A percentile compares a stretch with the other conserved stretches of the same genome.
Conservation (phyloP, 1,140 invertebrate species). For the Tyrophagus putrescentiae region DNA sequence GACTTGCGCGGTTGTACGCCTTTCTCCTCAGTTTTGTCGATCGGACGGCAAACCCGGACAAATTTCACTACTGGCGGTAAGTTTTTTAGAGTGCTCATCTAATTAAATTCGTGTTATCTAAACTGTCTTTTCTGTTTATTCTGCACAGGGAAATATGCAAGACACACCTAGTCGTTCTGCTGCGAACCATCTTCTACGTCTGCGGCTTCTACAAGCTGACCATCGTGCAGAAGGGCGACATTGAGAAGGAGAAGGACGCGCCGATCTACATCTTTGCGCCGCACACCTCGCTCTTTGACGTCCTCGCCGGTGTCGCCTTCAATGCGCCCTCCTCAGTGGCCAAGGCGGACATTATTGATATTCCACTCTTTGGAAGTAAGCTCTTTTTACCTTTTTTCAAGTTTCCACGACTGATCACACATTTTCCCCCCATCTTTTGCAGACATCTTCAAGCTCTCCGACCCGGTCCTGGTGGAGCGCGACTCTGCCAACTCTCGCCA, state of each 20-base stretch:
- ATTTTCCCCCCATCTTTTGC: background rate
- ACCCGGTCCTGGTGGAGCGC: constrained; percentile 20
- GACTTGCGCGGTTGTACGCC: background rate
- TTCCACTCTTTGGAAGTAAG: constrained; percentile 77
- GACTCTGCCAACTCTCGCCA: constrained; percentile 8
- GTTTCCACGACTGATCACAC: background rate
- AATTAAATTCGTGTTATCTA: background rate
- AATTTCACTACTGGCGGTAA: constrained; percentile 9
- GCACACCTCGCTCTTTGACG: constrained; percentile 79
- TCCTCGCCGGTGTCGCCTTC: constrained; percentile 59
- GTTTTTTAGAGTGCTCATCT: background rate
- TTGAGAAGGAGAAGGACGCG: constrained; percentile 45
- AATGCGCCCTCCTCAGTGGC: constrained; percentile 71
- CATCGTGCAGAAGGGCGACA: constrained; percentile 15
- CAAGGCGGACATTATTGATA: constrained; percentile 56
- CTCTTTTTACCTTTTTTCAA: constrained; percentile 23
- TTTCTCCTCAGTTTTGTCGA: background rate
- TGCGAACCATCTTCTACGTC: constrained; percentile 4
- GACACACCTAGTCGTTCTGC: background rate
- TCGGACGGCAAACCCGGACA: background rate
- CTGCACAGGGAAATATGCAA: background rate
- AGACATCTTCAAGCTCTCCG: constrained; percentile 16
- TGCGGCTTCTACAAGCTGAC: constrained; percentile 8
- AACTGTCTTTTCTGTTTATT: too few species aligned
- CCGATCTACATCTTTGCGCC: constrained; percentile 73